Base-by-base conservation (phyloP, 2,888 invertebrate genomes). In the Eumerus sabulonum region DNA sequence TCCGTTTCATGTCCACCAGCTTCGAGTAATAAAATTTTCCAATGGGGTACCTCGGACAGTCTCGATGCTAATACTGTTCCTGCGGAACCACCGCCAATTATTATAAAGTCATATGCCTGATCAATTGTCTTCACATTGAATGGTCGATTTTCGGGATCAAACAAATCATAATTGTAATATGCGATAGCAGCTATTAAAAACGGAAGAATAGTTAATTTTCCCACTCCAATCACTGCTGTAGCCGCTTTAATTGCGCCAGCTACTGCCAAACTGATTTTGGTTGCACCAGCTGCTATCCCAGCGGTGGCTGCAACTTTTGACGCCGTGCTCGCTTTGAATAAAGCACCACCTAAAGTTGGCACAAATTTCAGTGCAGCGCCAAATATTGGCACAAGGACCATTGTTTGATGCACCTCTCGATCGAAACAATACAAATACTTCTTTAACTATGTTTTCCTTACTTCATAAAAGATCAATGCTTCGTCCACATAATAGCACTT, bases 1-100 rank as follows among this genome's bases (percentile, higher is more conserved):
- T 96, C 95, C 0, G 94, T 95, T 87, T 96, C 96, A 82, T 95
- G 95, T 0, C 95, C 96, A 9, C 96, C 96, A 0, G 96, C 96
- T 87, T 96, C 96, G 48, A 96, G 85, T 11, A 96, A 87, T 51
- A 96, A 88, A 0, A 96, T 93, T 84, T 92, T 94, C 95, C 95
- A 96, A 7, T 92, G 91, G 2, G 93, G 91, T 16, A 94, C 90
- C 86, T 96, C 96, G 0, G 95, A 92, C 0, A 96, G 88, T 45
- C 97, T 90, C 82, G 95, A 96, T 0, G 95, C 96, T 9, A 97
- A 82, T 0, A 97, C 96, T 0, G 94, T 92, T 0, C 96, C 96
- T 0, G 96, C 96, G 0, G 95, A 95, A 0, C 96, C 96, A 1
- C 93, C 95, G 0, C 96, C 97, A 18, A 97, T 91, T 14, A 96